These are phyloP conservation scores for Styela plicata DNA, from an alignment of 23 tunicate genomes.

Conservation along the genomic window DNA sequence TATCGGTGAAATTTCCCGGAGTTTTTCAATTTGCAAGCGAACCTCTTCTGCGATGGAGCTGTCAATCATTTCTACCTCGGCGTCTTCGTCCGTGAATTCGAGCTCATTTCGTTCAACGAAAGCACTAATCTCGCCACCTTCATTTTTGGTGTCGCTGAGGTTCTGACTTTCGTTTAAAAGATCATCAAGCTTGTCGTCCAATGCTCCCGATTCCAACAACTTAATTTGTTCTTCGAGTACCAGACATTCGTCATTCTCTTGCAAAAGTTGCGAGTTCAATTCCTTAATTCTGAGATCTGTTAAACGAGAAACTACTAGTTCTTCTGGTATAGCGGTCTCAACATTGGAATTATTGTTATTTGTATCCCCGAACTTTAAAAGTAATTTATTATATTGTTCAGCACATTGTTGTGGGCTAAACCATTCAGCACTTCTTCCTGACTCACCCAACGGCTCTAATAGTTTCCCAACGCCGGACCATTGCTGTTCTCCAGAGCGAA, in stretches of 20 bases:
- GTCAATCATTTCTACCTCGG: background rate
- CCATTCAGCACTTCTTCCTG: background rate
- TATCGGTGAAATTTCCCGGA: background rate
- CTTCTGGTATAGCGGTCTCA: constrained; percentile 23
- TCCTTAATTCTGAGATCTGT: constrained; percentile 63
- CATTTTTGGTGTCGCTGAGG: background rate
- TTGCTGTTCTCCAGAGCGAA: constrained; percentile 58
- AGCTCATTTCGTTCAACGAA: background rate
- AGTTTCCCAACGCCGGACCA: constrained; percentile 35
- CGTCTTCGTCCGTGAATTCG: background rate
- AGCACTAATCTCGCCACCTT: constrained; percentile 6
- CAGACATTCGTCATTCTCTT: constrained; percentile 40
- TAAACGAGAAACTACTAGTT: constrained; percentile 29
- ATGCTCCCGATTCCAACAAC: constrained; percentile 50
- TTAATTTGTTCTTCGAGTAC: constrained; percentile 31
- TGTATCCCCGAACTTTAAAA: background rate
- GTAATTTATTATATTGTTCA: background rate
- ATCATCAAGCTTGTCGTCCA: constrained; percentile 63
- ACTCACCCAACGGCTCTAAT: constrained; percentile 3
- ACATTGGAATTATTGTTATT: background rate
- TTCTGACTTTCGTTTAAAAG: constrained; percentile 22
- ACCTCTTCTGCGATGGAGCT: background rate
- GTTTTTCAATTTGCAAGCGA: background rate
- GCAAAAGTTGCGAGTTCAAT: constrained; percentile 32
- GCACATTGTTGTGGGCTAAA: background rate